phyloP scores from a whole-genome alignment of 2,888 invertebrate genomes.

The Sylvicola fuscatus region DNA sequence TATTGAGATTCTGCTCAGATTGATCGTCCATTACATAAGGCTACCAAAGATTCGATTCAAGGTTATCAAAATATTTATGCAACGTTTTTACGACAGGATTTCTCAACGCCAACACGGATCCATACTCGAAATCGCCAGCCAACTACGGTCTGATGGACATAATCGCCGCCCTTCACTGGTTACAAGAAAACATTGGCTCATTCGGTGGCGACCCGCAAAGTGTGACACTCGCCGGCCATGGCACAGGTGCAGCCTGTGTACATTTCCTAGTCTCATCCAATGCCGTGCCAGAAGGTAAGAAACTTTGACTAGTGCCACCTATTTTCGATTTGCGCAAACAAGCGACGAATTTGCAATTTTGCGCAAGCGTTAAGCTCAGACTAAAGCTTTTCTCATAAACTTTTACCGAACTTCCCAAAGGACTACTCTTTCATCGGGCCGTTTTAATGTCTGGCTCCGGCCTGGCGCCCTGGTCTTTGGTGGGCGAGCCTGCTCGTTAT shows the following conservation, averaged over 20 bases:
- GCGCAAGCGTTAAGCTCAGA: too few species aligned
- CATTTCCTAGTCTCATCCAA: constrained; percentile 87
- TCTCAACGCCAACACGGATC: constrained; percentile 72
- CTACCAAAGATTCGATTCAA: too few species aligned
- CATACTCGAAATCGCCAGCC: constrained; percentile 65
- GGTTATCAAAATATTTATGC: too few species aligned
- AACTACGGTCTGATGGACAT: constrained; percentile 98
- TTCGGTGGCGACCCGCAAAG: constrained; percentile 89
- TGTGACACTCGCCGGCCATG: constrained; percentile 88
- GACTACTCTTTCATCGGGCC: constrained; percentile 72
- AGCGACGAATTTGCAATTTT: too few species aligned
- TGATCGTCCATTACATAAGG: too few species aligned
- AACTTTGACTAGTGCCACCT: not conserved
- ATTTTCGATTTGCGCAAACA: too few species aligned
- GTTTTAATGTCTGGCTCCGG: constrained; percentile 84
- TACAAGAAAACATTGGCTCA: constrained; percentile 83
- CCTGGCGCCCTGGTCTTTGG: constrained; percentile 71
- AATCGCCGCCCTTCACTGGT: constrained; percentile 89
- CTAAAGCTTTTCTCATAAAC: too few species aligned
- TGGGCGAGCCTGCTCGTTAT: constrained; percentile 60
- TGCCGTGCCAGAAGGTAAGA: constrained; percentile 76
- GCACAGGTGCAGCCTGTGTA: constrained; percentile 89
- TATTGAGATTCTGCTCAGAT: too few species aligned
- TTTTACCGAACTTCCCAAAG: too few species aligned
- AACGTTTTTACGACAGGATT: constrained; percentile 40